phyloP scores from a whole-genome alignment of 2,797 vertebrate genomes.

The Mycteria americana region DNA sequence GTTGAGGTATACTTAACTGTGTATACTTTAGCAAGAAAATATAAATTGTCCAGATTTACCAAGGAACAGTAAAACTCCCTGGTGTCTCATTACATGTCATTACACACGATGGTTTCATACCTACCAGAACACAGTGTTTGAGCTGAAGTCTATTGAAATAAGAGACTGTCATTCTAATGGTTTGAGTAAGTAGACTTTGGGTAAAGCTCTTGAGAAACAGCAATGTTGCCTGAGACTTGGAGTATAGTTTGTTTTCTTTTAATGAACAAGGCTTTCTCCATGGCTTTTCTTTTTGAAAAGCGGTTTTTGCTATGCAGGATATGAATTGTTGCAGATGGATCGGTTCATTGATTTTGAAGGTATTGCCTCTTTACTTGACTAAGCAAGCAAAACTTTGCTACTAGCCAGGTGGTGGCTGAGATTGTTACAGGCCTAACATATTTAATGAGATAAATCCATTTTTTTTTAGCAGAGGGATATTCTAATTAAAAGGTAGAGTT shows the following conservation, averaged over 20 bases:
- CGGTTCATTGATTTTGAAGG: neutral
- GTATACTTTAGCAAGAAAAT: neutral
- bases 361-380: neutral
- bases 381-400: neutral
- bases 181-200: neutral
- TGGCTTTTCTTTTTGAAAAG: neutral
- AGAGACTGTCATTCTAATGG: neutral
- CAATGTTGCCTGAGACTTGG: neutral
- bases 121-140: neutral
- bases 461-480: neutral
- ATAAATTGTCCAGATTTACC: neutral
- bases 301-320: neutral
- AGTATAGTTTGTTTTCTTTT: neutral
- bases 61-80: neutral
- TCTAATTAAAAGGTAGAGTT: neutral
- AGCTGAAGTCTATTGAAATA: neutral
- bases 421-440: neutral
- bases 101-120: too few species aligned
- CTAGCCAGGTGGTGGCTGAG: neutral
- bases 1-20: neutral
- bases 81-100: too few species aligned
- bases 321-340: neutral
- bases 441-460: neutral
- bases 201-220: neutral
- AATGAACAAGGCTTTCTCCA: neutral